Percentiles rank a stretch among this genome's conserved stretches.
phyloP scores from a whole-genome alignment of 2,797 vertebrate genomes.

The Vultur gryphus region DNA sequence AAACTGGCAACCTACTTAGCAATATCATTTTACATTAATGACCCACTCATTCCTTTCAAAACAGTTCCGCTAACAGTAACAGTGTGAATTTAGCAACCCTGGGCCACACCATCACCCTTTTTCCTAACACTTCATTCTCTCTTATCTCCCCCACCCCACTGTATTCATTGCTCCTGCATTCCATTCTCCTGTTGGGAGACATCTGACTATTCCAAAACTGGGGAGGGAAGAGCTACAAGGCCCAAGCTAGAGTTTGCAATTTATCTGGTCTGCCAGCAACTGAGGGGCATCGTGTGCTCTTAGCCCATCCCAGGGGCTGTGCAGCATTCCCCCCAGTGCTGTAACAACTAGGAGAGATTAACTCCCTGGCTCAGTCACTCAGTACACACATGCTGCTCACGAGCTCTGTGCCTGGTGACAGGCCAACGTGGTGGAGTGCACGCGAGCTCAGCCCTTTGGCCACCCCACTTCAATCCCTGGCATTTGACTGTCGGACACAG shows the following conservation, averaged over 20 bases:
- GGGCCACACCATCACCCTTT: neutral
- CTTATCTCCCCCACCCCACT: neutral
- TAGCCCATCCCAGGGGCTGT: too few species aligned
- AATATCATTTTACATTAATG: neutral
- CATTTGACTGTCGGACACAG: neutral
- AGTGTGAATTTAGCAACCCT: neutral
- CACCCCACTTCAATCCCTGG: neutral
- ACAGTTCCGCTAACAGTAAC: neutral
- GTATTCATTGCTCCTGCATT: neutral
- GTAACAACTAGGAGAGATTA: neutral
- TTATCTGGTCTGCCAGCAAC: neutral
- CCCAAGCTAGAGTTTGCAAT: neutral
- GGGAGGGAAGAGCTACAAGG: neutral
- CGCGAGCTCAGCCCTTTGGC: accelerated
- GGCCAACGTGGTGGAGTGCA: accelerated
- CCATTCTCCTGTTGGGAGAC: neutral
- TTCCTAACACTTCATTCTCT: neutral
- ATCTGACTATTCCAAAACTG: neutral
- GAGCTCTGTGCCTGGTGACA: neutral
- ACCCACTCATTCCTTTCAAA: neutral
- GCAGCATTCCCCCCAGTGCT: neutral
- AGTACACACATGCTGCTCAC: neutral
- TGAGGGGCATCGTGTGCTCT: accelerated
- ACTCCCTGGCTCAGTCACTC: neutral
- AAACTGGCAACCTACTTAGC: neutral